Evolutionary conservation across 2,113 vertebrate genomes (phyloP).

Genomic region (Otolemur garnettii): DNA sequence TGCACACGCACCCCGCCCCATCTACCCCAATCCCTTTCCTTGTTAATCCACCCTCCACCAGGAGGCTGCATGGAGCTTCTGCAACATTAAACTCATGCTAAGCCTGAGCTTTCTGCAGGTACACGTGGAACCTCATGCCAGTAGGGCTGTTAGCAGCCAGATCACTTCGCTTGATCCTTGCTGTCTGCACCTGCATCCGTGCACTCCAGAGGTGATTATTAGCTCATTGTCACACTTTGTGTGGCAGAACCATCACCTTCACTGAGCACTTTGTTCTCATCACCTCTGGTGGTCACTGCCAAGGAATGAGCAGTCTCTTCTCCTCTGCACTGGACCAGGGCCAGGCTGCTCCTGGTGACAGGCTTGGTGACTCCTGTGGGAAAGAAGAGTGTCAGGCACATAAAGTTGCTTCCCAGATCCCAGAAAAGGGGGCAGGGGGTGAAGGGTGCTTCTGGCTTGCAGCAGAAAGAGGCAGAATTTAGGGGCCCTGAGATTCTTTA

Average conservation of each 20-base stretch:
- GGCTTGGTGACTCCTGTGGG: constrained; percentile 80
- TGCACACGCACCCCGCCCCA: too few relatives aligned
- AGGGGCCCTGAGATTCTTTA: neutral
- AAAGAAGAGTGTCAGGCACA: neutral
- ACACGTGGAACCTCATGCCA: neutral
- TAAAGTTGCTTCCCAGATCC: neutral
- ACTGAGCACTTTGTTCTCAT: constrained; percentile 82
- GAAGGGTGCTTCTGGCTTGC: neutral
- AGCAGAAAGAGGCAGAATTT: neutral
- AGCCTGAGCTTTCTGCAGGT: neutral
- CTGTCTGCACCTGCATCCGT: neutral
- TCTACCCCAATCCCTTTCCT: rapidly evolving
- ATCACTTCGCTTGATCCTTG: constrained; percentile 11
- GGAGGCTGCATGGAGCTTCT: neutral
- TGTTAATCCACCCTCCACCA: neutral
- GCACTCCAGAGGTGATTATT: neutral
- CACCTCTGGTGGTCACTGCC: constrained; percentile 79
- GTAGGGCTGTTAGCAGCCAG: constrained; percentile 25
- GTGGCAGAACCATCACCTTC: constrained; percentile 82
- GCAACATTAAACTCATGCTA: neutral
- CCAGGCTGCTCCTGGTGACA: constrained; percentile 87
- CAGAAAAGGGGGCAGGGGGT: neutral
- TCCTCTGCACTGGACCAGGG: constrained; percentile 84
- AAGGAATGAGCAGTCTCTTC: constrained; percentile 87
- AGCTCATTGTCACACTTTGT: constrained; percentile 66